A percentile compares a stretch with the other conserved stretches of the same genome.
Evolutionary conservation across 2,797 vertebrate species (phyloP).

Genomic region (Gobionotothen gibberifrons): DNA sequence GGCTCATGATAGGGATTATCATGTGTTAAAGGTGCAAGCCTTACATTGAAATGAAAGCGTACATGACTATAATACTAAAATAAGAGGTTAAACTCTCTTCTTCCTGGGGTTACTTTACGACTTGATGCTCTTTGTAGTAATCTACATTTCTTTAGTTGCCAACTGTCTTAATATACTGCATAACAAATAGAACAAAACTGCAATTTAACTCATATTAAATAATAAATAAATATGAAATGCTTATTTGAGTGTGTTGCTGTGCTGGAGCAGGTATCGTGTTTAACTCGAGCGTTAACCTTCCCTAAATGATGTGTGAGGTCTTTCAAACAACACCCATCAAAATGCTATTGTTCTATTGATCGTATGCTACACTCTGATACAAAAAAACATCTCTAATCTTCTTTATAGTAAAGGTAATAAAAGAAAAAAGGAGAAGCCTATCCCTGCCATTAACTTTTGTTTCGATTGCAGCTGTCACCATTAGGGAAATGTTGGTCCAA

Average conservation of each 20-base stretch:
- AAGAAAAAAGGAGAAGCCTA: constrained; percentile 24
- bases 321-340: constrained; percentile 13
- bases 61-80: constrained; percentile 10
- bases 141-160: background rate
- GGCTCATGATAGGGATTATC: background rate
- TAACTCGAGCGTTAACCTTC: background rate
- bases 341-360: background rate
- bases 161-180: background rate
- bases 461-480: constrained; percentile 36
- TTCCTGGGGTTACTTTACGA: background rate
- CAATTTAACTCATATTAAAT: background rate
- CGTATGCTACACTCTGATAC: background rate
- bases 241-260: background rate
- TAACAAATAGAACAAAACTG: background rate
- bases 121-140: background rate
- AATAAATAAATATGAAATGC: too few relatives aligned
- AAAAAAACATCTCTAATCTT: background rate
- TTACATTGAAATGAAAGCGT: background rate
- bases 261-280: background rate
- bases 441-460: constrained; percentile 21
- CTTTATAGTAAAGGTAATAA: background rate
- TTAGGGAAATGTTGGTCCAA: constrained; percentile 66
- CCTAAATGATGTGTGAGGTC: background rate
- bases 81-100: constrained; percentile 13
- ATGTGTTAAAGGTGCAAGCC: background rate